phyloP scores from a whole-genome alignment of 2,113 vertebrate species.

The Cettia cetti region DNA sequence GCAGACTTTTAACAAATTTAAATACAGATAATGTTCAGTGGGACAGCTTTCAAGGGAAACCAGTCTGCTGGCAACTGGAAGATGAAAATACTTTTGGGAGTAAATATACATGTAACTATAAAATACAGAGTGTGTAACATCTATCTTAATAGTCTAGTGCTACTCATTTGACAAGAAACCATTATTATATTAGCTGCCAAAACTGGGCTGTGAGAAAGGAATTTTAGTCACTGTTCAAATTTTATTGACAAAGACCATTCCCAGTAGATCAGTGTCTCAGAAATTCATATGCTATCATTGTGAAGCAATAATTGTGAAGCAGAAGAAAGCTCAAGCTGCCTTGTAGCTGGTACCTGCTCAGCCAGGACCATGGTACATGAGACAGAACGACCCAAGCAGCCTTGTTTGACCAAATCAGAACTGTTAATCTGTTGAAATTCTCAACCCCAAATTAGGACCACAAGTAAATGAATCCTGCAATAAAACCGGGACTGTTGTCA shows the following conservation, averaged over 20 bases:
- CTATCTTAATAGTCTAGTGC: neutral
- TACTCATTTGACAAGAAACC: neutral
- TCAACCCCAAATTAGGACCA: neutral
- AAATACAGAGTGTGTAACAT: neutral
- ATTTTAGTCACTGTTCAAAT: neutral
- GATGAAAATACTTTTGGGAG: neutral
- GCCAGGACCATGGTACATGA: neutral
- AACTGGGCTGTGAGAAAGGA: neutral
- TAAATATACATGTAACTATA: neutral
- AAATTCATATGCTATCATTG: neutral
- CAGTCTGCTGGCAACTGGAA: neutral
- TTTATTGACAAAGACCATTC: neutral
- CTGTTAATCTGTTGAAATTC: neutral
- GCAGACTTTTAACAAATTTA: neutral
- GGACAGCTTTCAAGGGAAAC: neutral
- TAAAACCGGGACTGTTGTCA: neutral
- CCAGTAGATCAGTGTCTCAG: neutral
- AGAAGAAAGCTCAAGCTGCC: neutral
- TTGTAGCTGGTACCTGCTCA: neutral
- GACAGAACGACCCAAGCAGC: neutral
- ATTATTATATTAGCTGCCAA: neutral
- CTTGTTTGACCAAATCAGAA: neutral
- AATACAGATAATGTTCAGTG: neutral
- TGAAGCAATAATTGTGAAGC: neutral
- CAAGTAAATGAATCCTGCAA: constrained; percentile 19